A percentile compares a stretch with the other conserved stretches of the same genome.
phyloP scores from a whole-genome alignment of 2,888 invertebrate genomes.

The Fragum whitleyi region DNA sequence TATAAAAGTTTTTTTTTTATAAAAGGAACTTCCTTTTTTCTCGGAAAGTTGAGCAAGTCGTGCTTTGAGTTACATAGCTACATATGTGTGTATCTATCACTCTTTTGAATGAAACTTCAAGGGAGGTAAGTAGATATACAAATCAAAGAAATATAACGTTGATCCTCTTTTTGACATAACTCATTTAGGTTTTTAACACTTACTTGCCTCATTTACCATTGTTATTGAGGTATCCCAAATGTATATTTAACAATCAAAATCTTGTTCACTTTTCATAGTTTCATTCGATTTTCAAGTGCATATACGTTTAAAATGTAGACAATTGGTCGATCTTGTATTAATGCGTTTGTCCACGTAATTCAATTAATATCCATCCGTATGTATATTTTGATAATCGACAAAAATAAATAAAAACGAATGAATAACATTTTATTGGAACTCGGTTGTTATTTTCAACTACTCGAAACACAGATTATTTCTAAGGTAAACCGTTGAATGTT shows the following conservation, averaged over 20 bases:
- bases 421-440: no score
- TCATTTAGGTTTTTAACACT: constrained; percentile 15
- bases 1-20: no score
- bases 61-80: no score
- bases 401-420: not conserved
- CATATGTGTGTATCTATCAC: no score
- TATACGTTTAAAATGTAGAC: not conserved
- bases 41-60: no score
- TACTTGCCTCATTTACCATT: not conserved
- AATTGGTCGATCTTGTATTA: constrained; percentile 13
- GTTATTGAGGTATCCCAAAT: not conserved
- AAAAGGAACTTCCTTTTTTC: no score
- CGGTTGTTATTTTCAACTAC: no score
- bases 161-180: constrained; percentile 19
- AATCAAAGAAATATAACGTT: not conserved
- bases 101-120: no score
- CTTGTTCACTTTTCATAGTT: constrained; percentile 14
- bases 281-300: not conserved
- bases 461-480: no score
- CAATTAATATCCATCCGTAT: constrained; percentile 3
- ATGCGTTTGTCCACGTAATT: constrained; percentile 15
- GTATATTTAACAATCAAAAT: constrained; percentile 10
- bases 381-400: no score
- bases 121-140: no score
- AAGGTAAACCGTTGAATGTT: no score